These are phyloP conservation scores for Trisateles emortualis DNA, from an alignment of 2,888 invertebrate species.

Conservation along the genomic window DNA sequence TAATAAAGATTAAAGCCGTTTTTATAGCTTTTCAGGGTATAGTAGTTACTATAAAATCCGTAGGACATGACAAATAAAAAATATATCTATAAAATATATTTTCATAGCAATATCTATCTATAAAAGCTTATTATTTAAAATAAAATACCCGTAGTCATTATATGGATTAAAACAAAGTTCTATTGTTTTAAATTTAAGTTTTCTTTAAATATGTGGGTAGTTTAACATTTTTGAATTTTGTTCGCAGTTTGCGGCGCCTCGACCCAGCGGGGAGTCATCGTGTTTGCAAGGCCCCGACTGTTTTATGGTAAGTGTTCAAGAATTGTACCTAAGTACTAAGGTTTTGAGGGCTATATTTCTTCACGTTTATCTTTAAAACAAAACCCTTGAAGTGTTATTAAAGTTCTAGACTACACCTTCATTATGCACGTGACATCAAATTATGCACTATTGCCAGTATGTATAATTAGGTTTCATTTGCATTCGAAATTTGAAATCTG, in stretches of 20 bases:
- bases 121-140: conserved; percentile 27
- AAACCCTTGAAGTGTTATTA: too few species aligned
- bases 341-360: neutral
- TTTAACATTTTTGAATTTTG: conserved; percentile 74
- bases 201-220: conserved; percentile 31
- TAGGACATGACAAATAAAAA: conserved; percentile 18
- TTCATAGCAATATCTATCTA: conserved; percentile 20
- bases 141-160: conserved; percentile 28
- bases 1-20: conserved; percentile 11
- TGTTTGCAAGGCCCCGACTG: conserved; percentile 91
- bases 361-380: neutral
- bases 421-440: too few species aligned
- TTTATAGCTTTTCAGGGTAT: conserved; percentile 18
- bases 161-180: conserved; percentile 13
- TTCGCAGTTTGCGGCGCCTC: conserved; percentile 89
- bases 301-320: conserved; percentile 88
- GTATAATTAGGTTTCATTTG: too few species aligned
- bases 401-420: too few species aligned
- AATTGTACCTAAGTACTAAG: conserved; percentile 11
- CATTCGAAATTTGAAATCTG: too few species aligned
- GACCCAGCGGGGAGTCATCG: conserved; percentile 88
- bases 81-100: conserved; percentile 14
- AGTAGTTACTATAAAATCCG: conserved; percentile 18
- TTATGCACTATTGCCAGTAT: too few species aligned
- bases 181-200: conserved; percentile 18